Evolutionary conservation across 2,888 invertebrate genomes (phyloP).

Genomic region (Dinocampus coccinellae): DNA sequence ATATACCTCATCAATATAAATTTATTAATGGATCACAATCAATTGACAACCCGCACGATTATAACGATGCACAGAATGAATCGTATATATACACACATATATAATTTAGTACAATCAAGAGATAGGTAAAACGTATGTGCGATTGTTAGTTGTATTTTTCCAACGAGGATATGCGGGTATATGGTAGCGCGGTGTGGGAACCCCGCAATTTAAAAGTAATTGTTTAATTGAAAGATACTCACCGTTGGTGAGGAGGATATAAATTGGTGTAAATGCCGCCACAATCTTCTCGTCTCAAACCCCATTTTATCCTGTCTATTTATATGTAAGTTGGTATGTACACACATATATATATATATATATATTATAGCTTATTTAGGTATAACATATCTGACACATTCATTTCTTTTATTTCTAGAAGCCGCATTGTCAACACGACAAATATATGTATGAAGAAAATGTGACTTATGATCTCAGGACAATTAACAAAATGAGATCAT

Average conservation of each 20-base stretch:
- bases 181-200: conserved; percentile 48
- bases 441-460: background rate
- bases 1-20: conserved; percentile 3
- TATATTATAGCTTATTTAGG: background rate
- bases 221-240: conserved; percentile 62
- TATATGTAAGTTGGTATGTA: too few species aligned
- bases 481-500: conserved; percentile 33
- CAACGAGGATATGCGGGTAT: conserved; percentile 58
- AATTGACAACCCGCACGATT: conserved; percentile 26
- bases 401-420: background rate
- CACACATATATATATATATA: background rate
- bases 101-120: too few species aligned
- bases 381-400: conserved; percentile 8
- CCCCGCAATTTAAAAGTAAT: conserved; percentile 63
- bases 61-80: background rate
- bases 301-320: background rate
- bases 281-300: background rate
- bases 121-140: too few species aligned
- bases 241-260: conserved; percentile 42
- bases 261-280: conserved; percentile 29
- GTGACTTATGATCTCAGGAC: conserved; percentile 21
- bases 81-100: background rate
- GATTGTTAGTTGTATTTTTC: conserved; percentile 29
- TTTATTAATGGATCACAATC: conserved; percentile 23
- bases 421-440: background rate